phyloP scores from a whole-genome alignment of 2,797 vertebrate species.

The Tapirus indicus region DNA sequence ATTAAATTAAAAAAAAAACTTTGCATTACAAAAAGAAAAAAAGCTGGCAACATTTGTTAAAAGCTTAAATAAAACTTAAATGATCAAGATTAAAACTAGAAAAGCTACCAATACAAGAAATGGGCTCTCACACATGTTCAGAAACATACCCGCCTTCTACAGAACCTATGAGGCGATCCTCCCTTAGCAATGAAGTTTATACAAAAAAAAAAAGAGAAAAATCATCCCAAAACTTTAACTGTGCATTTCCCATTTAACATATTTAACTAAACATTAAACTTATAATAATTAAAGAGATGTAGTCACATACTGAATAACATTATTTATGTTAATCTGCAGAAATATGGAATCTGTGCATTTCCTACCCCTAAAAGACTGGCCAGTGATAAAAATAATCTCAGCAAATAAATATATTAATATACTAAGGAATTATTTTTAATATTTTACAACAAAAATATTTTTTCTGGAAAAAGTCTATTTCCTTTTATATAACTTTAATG shows the following conservation, averaged over 20 bases:
- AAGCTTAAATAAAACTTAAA: constrained; percentile 79
- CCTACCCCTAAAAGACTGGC: not conserved
- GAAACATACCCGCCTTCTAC: constrained; percentile 94
- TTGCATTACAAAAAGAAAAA: constrained; percentile 60
- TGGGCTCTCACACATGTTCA: constrained; percentile 80
- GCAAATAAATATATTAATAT: constrained; percentile 38
- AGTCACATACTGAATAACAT: constrained; percentile 10
- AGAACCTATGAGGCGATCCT: constrained; percentile 94
- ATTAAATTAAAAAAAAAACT: constrained; percentile 52
- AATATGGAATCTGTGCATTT: constrained; percentile 1
- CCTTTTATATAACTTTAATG: constrained; percentile 25
- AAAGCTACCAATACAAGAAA: constrained; percentile 77
- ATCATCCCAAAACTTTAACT: constrained; percentile 83
- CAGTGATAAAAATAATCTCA: constrained; percentile 33
- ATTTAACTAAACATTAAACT: constrained; percentile 43
- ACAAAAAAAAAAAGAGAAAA: constrained; percentile 81
- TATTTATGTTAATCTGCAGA: constrained; percentile 30
- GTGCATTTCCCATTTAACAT: constrained; percentile 43
- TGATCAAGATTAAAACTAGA: constrained; percentile 65
- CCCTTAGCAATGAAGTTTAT: constrained; percentile 89
- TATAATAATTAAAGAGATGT: constrained; percentile 26
- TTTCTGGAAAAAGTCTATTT: constrained; percentile 49
- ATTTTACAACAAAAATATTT: not conserved
- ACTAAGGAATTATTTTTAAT: constrained; percentile 13
- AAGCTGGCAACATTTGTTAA: constrained; percentile 65